Evolutionary conservation across 2,888 invertebrate genomes (phyloP).

Genomic region (Hemistola chrysoprasaria): DNA sequence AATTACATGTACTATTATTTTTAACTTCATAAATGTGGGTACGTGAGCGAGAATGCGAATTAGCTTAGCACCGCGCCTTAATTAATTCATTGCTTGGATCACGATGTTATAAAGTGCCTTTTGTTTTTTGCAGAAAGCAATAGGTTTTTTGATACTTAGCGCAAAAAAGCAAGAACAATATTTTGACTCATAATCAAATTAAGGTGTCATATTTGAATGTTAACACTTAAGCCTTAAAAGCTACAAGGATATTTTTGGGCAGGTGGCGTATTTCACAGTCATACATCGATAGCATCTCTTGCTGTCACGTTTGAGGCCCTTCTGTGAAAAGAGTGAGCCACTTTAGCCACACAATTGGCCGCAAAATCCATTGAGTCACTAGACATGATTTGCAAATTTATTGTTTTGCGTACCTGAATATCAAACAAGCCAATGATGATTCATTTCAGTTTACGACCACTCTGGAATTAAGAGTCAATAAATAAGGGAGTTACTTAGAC

Average conservation of each 20-base stretch:
- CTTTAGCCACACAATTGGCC: slow-evolving; percentile 33
- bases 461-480: slow-evolving; percentile 21
- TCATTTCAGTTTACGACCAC: slow-evolving; percentile 36
- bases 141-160: no score
- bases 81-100: no score
- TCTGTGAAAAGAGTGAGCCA: slow-evolving; percentile 48
- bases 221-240: not conserved
- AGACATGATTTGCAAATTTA: slow-evolving; percentile 68
- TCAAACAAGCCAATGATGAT: slow-evolving; percentile 56
- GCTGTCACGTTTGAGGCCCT: slow-evolving; percentile 44
- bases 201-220: no score
- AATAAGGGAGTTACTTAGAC: slow-evolving; percentile 20
- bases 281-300: slow-evolving; percentile 50
- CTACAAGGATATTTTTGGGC: slow-evolving; percentile 25
- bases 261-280: slow-evolving; percentile 37
- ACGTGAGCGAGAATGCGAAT: no score
- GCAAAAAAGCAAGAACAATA: no score
- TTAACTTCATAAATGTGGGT: no score
- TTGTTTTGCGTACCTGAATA: slow-evolving; percentile 60
- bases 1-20: no score
- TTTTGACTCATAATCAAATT: no score
- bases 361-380: slow-evolving; percentile 60
- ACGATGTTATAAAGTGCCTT: no score
- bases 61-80: no score
- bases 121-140: no score